phyloP scores from a whole-genome alignment of 2,888 invertebrate genomes.

The Druceiella hillmani region DNA sequence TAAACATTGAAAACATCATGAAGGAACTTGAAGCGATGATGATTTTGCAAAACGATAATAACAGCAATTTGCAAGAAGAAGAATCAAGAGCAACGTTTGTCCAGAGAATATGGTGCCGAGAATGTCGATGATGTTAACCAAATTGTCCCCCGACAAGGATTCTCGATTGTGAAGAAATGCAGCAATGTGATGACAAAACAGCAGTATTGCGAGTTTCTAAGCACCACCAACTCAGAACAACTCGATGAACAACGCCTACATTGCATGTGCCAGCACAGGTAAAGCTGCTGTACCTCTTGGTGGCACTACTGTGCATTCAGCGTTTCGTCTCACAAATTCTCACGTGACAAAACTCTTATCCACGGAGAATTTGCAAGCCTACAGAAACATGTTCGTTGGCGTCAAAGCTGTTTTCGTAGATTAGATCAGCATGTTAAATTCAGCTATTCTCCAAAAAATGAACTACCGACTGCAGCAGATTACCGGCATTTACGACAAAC shows the following conservation, averaged over 20 bases:
- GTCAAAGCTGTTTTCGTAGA: slow-evolving; percentile 23
- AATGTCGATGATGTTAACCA: slow-evolving; percentile 7
- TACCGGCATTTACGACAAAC: slow-evolving; percentile 19
- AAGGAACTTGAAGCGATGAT: slow-evolving; percentile 23
- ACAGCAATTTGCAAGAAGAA: slow-evolving; percentile 8
- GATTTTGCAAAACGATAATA: slow-evolving; percentile 7
- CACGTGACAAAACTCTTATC: slow-evolving; percentile 16
- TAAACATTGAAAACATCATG: slow-evolving; percentile 26
- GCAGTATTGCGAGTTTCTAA: no score
- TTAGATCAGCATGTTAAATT: slow-evolving; percentile 25
- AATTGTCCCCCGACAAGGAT: slow-evolving; percentile 8
- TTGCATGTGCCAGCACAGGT: slow-evolving; percentile 30
- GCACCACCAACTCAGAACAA: no score
- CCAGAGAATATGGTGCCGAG: slow-evolving; percentile 7
- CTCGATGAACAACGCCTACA: slow-evolving; percentile 29
- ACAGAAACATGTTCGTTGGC: no score
- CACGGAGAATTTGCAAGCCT: slow-evolving; percentile 20
- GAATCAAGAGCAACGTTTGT: slow-evolving; percentile 7
- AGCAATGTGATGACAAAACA: no score
- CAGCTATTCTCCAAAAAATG: slow-evolving; percentile 16
- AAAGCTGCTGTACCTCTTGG: slow-evolving; percentile 30
- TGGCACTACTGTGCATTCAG: slow-evolving; percentile 29
- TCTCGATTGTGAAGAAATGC: no score
- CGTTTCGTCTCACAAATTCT: slow-evolving; percentile 23
- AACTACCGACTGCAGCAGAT: slow-evolving; percentile 21